phyloP scores from a whole-genome alignment of 2,113 vertebrate species.

The Petrocephalus zakoni region DNA sequence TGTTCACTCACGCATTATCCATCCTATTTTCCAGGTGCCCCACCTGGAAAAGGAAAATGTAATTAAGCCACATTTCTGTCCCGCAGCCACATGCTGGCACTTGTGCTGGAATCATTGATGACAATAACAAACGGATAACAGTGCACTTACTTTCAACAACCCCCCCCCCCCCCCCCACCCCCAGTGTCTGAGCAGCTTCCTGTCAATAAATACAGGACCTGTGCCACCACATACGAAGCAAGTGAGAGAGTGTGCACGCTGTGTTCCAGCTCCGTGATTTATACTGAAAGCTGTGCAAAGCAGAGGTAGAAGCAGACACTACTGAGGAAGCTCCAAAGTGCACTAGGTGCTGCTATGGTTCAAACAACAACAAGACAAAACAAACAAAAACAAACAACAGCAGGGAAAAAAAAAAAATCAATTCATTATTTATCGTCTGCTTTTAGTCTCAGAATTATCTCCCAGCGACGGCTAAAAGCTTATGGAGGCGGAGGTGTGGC shows the following conservation, averaged over 20 bases:
- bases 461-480: conserved; percentile 28
- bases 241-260: not conserved
- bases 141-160: not conserved
- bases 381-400: not conserved
- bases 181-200: not conserved
- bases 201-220: not conserved
- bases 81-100: not conserved
- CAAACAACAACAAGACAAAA: not conserved
- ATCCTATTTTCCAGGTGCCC: not conserved
- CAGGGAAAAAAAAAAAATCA: not conserved
- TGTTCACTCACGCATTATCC: not conserved
- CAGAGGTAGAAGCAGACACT: not conserved
- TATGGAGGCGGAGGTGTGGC: conserved; percentile 33
- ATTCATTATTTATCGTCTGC: conserved; percentile 29
- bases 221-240: not conserved
- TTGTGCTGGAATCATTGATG: not conserved
- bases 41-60: not conserved
- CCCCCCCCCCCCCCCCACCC: not conserved
- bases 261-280: not conserved
- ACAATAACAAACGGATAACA: not conserved
- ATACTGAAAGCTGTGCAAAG: not conserved
- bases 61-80: not conserved
- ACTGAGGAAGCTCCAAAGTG: not conserved
- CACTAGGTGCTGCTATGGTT: not conserved
- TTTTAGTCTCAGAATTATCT: conserved; percentile 32